Conservation (phyloP, 1,140 invertebrate species). For the Drepana arcuata region DNA sequence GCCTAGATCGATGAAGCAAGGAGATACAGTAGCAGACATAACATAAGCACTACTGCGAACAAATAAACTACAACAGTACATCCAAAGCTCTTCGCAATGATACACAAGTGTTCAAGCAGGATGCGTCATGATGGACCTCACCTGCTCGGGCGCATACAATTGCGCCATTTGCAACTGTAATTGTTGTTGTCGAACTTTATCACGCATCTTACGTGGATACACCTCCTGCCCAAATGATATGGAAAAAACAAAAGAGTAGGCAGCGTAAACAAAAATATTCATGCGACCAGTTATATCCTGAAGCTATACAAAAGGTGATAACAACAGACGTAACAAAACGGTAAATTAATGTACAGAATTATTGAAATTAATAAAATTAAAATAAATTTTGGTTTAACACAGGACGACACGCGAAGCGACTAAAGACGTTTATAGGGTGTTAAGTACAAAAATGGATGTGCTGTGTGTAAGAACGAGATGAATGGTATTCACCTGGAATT, state of each 20-base stretch:
- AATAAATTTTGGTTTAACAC: conserved; percentile 46
- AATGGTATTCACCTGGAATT: conserved; percentile 72
- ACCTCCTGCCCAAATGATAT: conserved; percentile 75
- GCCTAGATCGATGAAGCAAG: conserved; percentile 24
- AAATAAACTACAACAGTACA: conserved; percentile 61
- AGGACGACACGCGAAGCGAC: conserved; percentile 41
- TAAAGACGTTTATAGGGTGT: conserved; percentile 25
- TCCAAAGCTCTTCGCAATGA: conserved; percentile 56
- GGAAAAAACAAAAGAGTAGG: conserved; percentile 70
- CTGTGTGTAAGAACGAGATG: conserved; percentile 36
- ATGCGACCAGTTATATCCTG: conserved; percentile 51
- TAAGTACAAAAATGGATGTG: conserved; percentile 55
- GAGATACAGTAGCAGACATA: conserved; percentile 27
- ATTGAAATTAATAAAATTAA: conserved; percentile 26
- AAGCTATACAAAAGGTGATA: conserved; percentile 37
- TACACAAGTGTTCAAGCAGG: conserved; percentile 52
- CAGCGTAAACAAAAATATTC: conserved; percentile 61
- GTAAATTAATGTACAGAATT: conserved; percentile 33
- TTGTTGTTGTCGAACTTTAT: conserved; percentile 76
- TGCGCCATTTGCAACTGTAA: conserved; percentile 70
- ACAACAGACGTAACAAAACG: conserved; percentile 29
- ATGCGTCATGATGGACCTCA: conserved; percentile 61
- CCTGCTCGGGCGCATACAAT: conserved; percentile 70
- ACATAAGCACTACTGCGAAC: conserved; percentile 41
- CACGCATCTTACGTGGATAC: conserved; percentile 81